Conservation (phyloP, 2,888 invertebrate genomes). For the Sisyra terminalis region DNA sequence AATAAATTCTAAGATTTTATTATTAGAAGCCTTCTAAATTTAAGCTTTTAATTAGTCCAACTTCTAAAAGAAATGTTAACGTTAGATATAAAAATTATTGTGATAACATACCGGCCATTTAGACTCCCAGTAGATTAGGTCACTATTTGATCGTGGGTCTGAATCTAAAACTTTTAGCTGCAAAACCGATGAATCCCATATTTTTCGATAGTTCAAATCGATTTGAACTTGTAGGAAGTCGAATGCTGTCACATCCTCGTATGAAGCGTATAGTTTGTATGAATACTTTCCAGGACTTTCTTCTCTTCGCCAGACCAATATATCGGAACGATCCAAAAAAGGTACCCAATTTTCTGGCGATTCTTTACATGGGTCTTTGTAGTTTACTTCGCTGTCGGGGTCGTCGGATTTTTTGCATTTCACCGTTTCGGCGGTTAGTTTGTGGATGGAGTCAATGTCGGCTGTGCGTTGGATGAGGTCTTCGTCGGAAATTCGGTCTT, state of each 20-base stretch:
- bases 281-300: constrained; percentile 52
- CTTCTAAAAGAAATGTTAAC: too few relatives aligned
- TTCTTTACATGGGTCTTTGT: constrained; percentile 10
- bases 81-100: too few relatives aligned
- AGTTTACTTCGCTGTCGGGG: too few relatives aligned
- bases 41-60: too few relatives aligned
- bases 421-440: constrained; percentile 33
- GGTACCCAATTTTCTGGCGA: constrained; percentile 43
- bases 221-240: constrained; percentile 73
- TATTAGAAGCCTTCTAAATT: too few relatives aligned
- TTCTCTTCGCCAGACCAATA: constrained; percentile 66
- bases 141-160: constrained; percentile 43
- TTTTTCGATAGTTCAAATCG: constrained; percentile 57
- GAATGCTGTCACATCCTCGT: constrained; percentile 56
- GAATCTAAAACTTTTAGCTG: constrained; percentile 52
- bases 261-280: constrained; percentile 77
- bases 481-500: constrained; percentile 35
- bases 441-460: constrained; percentile 40
- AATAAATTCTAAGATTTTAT: too few relatives aligned
- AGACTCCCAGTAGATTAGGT: constrained; percentile 79
- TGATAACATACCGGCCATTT: constrained; percentile 75
- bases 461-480: constrained; percentile 35
- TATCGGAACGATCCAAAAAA: constrained; percentile 61
- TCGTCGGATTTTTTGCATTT: constrained; percentile 23
- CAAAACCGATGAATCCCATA: constrained; percentile 68